Percentiles rank a stretch among this genome's conserved stretches.
These are phyloP conservation scores for Meganola albula DNA, from an alignment of 2,888 invertebrate species.

Conservation along the genomic window DNA sequence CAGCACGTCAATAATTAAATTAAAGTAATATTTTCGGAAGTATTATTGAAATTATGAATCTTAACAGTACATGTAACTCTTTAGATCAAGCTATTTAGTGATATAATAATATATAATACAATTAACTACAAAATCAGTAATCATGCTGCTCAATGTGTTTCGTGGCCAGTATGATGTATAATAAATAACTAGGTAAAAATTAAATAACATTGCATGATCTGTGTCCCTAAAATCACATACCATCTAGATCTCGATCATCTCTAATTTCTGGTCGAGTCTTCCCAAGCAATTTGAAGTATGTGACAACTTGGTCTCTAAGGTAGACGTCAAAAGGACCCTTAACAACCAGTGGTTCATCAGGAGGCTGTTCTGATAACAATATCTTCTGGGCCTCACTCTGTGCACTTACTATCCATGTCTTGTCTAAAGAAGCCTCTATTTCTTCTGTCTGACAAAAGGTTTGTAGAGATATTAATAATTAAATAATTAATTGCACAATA, in stretches of 20 bases:
- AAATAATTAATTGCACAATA: background rate
- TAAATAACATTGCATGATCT: too few species aligned
- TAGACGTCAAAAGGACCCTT: slow-evolving; percentile 92
- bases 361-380: slow-evolving; percentile 80
- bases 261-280: slow-evolving; percentile 69
- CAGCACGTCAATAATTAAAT: too few species aligned
- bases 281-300: slow-evolving; percentile 89
- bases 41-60: too few species aligned
- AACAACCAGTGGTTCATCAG: slow-evolving; percentile 82
- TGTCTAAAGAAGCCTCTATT: slow-evolving; percentile 85
- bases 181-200: too few species aligned
- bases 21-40: too few species aligned
- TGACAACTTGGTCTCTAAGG: slow-evolving; percentile 84
- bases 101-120: background rate
- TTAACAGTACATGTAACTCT: too few species aligned
- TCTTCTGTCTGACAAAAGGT: slow-evolving; percentile 78
- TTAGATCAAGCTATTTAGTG: too few species aligned
- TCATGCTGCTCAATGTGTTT: too few species aligned
- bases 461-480: slow-evolving; percentile 16
- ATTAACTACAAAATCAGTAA: too few species aligned
- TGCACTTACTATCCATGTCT: slow-evolving; percentile 95
- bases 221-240: too few species aligned
- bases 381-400: slow-evolving; percentile 87
- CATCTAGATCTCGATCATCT: slow-evolving; percentile 80
- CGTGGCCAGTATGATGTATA: too few species aligned